phyloP scores from a whole-genome alignment of 2,113 vertebrate genomes.

The Cochlearius cochlearius region DNA sequence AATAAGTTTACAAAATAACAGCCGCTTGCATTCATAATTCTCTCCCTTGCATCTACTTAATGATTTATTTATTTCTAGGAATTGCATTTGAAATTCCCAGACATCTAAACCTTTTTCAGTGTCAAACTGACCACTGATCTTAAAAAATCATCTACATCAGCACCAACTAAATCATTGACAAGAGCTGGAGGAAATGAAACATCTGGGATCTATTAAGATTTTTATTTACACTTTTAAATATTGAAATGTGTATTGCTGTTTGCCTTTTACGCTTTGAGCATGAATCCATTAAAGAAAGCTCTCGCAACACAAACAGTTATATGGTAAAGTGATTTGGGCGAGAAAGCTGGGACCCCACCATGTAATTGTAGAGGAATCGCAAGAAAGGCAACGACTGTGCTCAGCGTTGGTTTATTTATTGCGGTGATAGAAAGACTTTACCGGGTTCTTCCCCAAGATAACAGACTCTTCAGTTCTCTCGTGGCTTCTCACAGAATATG shows the following conservation, averaged over 20 bases:
- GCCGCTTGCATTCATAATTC: neutral
- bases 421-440: neutral
- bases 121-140: conserved; percentile 33
- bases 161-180: conserved; percentile 32
- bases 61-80: conserved; percentile 41
- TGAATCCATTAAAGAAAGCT: conserved; percentile 18
- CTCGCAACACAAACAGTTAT: neutral
- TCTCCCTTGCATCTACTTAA: neutral
- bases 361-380: neutral
- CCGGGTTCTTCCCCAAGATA: neutral
- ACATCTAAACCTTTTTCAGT: conserved; percentile 13
- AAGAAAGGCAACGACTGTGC: fast-evolving
- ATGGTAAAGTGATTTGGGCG: neutral
- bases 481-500: neutral
- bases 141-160: conserved; percentile 18
- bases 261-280: neutral
- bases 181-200: conserved; percentile 43
- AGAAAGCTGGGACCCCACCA: neutral
- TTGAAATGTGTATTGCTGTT: conserved; percentile 6
- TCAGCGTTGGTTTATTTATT: neutral
- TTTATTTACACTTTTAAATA: conserved; percentile 62
- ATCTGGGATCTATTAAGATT: conserved; percentile 54
- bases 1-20: neutral
- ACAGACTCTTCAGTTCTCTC: neutral
- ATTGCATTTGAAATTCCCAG: conserved; percentile 38